A percentile compares a stretch with the other conserved stretches of the same genome.
Evolutionary conservation across 2,888 invertebrate species (phyloP).

Genomic region (Stratiomys singularior): DNA sequence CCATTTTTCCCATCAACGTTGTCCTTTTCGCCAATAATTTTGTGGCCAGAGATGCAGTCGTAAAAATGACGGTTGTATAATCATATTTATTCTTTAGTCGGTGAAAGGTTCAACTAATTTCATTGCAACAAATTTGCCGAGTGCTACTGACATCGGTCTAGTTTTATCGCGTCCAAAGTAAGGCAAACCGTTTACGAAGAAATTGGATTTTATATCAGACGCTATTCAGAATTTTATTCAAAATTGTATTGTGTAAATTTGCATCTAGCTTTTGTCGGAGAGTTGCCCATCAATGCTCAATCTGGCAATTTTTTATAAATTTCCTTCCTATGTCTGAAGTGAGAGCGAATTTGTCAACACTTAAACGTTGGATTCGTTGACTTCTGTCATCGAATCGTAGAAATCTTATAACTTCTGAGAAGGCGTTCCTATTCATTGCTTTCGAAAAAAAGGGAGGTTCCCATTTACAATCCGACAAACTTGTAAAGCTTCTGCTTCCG

Average conservation of each 20-base stretch:
- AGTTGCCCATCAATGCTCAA: background rate
- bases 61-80: conserved; percentile 54
- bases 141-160: conserved; percentile 46
- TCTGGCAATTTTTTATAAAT: background rate
- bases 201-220: conserved; percentile 54
- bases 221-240: conserved; percentile 55
- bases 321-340: background rate
- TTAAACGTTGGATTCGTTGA: too few species aligned
- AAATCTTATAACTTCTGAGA: too few species aligned
- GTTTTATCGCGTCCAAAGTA: conserved; percentile 54
- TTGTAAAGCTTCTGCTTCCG: too few species aligned
- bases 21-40: conserved; percentile 53
- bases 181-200: conserved; percentile 55
- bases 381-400: too few species aligned
- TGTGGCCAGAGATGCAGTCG: conserved; percentile 51
- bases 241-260: conserved; percentile 55
- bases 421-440: too few species aligned
- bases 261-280: conserved; percentile 51
- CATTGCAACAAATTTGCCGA: conserved; percentile 51
- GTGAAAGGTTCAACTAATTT: conserved; percentile 52
- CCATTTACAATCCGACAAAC: too few species aligned
- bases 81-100: conserved; percentile 52
- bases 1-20: conserved; percentile 53
- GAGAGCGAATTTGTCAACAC: too few species aligned
- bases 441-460: too few species aligned